A percentile compares a stretch with the other conserved stretches of the same genome.
phyloP scores from a whole-genome alignment of 2,113 vertebrate genomes.

The Grammomys surdaster region DNA sequence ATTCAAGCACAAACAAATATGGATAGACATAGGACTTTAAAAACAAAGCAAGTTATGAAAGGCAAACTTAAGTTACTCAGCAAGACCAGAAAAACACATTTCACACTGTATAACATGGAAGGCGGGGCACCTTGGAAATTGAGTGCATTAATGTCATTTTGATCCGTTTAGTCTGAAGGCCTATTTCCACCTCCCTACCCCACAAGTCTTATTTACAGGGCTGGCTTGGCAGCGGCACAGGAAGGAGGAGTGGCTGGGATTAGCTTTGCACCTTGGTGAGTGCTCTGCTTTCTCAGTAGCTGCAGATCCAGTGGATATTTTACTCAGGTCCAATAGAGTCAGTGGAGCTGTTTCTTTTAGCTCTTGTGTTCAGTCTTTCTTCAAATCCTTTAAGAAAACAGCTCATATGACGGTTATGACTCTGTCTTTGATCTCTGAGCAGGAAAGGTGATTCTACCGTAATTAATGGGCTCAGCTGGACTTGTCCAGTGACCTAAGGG shows the following conservation, averaged over 20 bases:
- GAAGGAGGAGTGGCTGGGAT: neutral
- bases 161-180: neutral
- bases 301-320: neutral
- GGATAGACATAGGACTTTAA: conserved; percentile 29
- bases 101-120: neutral
- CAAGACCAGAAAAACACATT: neutral
- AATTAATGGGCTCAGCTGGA: conserved; percentile 51
- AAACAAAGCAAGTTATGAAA: conserved; percentile 32
- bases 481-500: neutral
- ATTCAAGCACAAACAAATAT: conserved; percentile 36
- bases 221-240: neutral
- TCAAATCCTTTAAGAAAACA: conserved; percentile 27
- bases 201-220: neutral
- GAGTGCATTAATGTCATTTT: neutral
- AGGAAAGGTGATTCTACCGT: conserved; percentile 48
- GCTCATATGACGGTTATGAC: neutral
- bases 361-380: conserved; percentile 26
- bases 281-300: neutral
- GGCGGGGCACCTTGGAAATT: neutral
- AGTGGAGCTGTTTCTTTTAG: neutral
- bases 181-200: neutral
- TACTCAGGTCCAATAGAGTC: neutral
- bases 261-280: neutral
- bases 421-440: conserved; percentile 47
- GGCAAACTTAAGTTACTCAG: neutral